Evolutionary conservation across 30 jellyfish, hydroid and myxozoan species (phyloP).

Genomic region (Turritopsis rubra): DNA sequence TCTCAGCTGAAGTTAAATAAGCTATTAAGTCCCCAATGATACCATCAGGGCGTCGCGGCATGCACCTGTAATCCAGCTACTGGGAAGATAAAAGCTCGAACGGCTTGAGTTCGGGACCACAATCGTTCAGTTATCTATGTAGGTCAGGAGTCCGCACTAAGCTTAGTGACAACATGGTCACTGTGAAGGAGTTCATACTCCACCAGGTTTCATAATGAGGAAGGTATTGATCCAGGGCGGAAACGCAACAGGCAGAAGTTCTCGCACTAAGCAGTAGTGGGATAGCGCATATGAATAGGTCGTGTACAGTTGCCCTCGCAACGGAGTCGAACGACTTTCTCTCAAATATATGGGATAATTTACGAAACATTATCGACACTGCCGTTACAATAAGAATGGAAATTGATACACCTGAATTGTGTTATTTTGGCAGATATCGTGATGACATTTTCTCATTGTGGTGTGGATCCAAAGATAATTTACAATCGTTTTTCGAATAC

Average conservation of each 20-base stretch:
- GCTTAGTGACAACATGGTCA: conserved; percentile 96
- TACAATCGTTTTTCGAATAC: no score
- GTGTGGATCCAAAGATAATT: neutral
- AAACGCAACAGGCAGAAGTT: conserved; percentile 97
- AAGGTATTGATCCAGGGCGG: conserved; percentile 99
- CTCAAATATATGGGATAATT: no score
- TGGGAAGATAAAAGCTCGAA: conserved; percentile 39
- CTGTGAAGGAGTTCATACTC: conserved; percentile 52
- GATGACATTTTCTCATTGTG: no score
- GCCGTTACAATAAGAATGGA: neutral
- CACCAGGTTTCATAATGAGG: conserved; percentile 93
- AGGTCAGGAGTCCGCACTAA: conserved; percentile 70
- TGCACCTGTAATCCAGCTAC: conserved; percentile 87
- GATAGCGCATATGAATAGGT: conserved; percentile 94
- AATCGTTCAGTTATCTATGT: conserved; percentile 64
- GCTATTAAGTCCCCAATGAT: no score
- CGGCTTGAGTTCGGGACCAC: conserved; percentile 83
- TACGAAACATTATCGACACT: no score
- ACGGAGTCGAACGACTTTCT: conserved; percentile 77
- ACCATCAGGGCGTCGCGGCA: conserved; percentile 63
- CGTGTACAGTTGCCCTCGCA: conserved; percentile 81
- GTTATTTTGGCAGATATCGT: neutral
- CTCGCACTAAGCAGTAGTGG: conserved; percentile 99
- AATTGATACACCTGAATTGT: neutral
- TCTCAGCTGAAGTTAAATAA: conserved; percentile 61